These are phyloP conservation scores for Anneissia japonica DNA, from an alignment of 35 echinoderm and acorn worm genomes.

Conservation along the genomic window DNA sequence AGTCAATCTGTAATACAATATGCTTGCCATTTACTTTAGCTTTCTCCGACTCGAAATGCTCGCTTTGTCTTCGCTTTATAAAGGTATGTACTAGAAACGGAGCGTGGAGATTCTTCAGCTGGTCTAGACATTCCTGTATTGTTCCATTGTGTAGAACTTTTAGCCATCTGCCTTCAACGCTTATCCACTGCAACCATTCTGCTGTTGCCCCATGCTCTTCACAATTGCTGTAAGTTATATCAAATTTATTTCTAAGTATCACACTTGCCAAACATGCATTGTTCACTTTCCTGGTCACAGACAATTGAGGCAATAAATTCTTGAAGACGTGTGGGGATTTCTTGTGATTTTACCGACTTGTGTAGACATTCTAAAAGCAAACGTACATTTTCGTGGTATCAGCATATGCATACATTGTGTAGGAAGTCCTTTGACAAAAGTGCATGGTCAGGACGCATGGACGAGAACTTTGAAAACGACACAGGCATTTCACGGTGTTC, in stretches of 20 bases:
- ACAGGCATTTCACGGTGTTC: background rate
- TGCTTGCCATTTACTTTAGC: conserved; percentile 7
- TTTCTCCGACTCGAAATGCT: conserved; percentile 45
- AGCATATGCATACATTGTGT: conserved; percentile 40
- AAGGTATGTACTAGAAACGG: conserved; percentile 27
- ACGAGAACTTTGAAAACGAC: background rate
- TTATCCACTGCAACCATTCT: conserved; percentile 1
- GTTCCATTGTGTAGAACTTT: background rate
- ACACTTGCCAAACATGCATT: conserved; percentile 3
- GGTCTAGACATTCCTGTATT: background rate
- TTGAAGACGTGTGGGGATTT: background rate
- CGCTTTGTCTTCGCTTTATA: conserved; percentile 30
- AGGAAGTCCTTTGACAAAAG: conserved; percentile 30
- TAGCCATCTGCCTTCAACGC: background rate
- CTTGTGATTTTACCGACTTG: background rate
- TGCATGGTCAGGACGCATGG: conserved; percentile 7
- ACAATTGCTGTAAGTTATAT: conserved; percentile 6
- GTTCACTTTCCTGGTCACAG: conserved; percentile 17
- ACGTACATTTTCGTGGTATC: conserved; percentile 38
- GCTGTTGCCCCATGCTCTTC: too few species aligned
- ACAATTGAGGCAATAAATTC: conserved; percentile 11
- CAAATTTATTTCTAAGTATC: conserved; percentile 4
- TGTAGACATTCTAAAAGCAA: conserved; percentile 33
- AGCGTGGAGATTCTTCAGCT: background rate
- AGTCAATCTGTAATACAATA: conserved; percentile 50